Evolutionary conservation across 2,797 vertebrate species (phyloP).

Genomic region (Takifugu rubripes): DNA sequence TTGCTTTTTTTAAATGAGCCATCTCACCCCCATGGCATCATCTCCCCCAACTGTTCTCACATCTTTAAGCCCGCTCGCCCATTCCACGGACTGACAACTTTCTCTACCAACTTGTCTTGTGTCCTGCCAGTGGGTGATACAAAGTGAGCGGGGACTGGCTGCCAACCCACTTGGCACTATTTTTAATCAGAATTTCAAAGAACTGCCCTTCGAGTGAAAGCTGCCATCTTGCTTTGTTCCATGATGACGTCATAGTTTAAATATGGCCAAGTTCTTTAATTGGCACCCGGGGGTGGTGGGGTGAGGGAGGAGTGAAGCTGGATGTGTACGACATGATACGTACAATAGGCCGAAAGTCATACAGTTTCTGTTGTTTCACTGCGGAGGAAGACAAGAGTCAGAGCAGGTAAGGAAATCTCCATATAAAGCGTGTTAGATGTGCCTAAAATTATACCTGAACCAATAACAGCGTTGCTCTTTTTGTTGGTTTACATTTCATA

Average conservation of each 20-base stretch:
- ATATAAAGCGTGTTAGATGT: neutral
- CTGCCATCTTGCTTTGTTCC: constrained; percentile 59
- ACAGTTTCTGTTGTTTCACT: constrained; percentile 37
- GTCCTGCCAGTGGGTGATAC: constrained; percentile 45
- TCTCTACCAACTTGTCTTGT: constrained; percentile 47
- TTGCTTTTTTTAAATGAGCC: constrained; percentile 8
- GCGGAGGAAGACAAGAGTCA: constrained; percentile 16
- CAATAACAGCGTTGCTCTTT: neutral
- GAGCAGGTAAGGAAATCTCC: constrained; percentile 39
- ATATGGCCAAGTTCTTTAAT: constrained; percentile 55
- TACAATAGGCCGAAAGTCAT: constrained; percentile 18
- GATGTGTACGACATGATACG: constrained; percentile 26
- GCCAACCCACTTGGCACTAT: constrained; percentile 73
- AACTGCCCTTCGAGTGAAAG: constrained; percentile 76
- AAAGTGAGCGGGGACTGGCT: constrained; percentile 46
- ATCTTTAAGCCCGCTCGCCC: constrained; percentile 51
- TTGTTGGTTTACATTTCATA: too few species aligned
- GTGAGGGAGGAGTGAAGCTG: constrained; percentile 37
- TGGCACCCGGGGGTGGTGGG: constrained; percentile 46
- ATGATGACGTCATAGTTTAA: constrained; percentile 77
- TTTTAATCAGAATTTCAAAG: constrained; percentile 89
- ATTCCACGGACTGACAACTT: constrained; percentile 49
- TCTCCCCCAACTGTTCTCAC: constrained; percentile 63
- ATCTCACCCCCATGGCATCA: constrained; percentile 21
- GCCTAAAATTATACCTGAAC: neutral